phyloP scores from a whole-genome alignment of 1,140 invertebrate species.

The Papilio glaucus region DNA sequence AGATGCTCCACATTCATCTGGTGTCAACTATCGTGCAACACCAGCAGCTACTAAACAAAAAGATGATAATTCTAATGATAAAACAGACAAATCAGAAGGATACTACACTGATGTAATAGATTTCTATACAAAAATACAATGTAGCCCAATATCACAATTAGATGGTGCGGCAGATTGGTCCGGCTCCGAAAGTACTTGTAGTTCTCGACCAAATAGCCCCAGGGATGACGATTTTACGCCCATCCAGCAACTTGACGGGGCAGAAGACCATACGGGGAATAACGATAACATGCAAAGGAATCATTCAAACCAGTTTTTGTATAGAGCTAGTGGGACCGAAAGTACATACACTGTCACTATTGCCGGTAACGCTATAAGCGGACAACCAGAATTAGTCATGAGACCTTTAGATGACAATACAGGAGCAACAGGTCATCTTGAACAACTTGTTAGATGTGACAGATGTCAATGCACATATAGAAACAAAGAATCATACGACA shows the following conservation, averaged over 20 bases:
- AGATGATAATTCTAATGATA: constrained; percentile 62
- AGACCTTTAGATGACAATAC: constrained; percentile 75
- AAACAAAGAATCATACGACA: constrained; percentile 92
- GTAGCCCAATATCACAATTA: constrained; percentile 84
- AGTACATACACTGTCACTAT: constrained; percentile 80
- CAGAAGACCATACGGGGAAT: constrained; percentile 85
- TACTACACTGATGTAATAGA: constrained; percentile 80
- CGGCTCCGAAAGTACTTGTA: constrained; percentile 77
- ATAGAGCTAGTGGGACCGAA: constrained; percentile 79
- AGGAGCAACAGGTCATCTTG: constrained; percentile 71
- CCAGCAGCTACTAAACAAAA: constrained; percentile 72
- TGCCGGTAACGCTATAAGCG: constrained; percentile 74
- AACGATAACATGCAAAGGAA: constrained; percentile 69
- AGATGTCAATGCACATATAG: constrained; percentile 95
- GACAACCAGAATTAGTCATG: constrained; percentile 79
- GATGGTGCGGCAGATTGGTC: constrained; percentile 86
- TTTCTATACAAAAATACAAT: constrained; percentile 82
- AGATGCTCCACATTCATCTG: constrained; percentile 71
- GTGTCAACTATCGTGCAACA: constrained; percentile 67
- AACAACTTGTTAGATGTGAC: constrained; percentile 92
- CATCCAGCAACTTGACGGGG: constrained; percentile 90
- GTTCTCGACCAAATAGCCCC: constrained; percentile 73
- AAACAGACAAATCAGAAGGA: constrained; percentile 74
- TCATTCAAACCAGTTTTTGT: constrained; percentile 76
- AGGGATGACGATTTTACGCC: constrained; percentile 71